phyloP scores from a whole-genome alignment of 2,888 invertebrate genomes.

The Agrilus mali region DNA sequence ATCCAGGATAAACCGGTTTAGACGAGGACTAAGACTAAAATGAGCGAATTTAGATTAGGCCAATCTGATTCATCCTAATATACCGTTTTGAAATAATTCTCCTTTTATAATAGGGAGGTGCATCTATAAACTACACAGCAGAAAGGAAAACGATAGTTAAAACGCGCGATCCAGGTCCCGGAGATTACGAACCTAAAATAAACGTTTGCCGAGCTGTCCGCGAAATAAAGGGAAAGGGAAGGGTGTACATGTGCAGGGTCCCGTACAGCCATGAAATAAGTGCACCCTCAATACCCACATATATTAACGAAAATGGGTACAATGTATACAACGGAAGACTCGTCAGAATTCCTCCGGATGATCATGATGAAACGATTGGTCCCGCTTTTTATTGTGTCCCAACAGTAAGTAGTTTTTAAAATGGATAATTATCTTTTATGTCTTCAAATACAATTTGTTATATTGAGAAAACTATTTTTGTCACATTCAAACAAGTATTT shows the following conservation, averaged over 20 bases:
- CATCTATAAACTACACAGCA: constrained; percentile 16
- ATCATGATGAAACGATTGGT: constrained; percentile 19
- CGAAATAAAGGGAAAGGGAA: constrained; percentile 16
- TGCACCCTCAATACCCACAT: constrained; percentile 26
- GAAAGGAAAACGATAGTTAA: constrained; percentile 13
- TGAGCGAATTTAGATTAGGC: no score
- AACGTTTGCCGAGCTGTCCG: neutral
- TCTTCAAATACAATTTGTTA: no score
- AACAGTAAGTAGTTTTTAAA: constrained; percentile 14
- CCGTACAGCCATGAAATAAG: constrained; percentile 16
- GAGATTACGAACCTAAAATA: constrained; percentile 17
- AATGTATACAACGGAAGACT: constrained; percentile 18
- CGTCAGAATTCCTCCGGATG: constrained; percentile 19
- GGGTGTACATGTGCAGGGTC: constrained; percentile 23
- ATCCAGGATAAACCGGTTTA: no score
- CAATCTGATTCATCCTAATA: no score
- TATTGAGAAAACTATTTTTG: constrained; percentile 2
- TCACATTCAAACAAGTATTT: no score
- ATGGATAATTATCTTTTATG: no score
- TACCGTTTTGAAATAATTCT: no score
- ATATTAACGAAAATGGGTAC: constrained; percentile 27
- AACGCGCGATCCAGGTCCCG: constrained; percentile 18
- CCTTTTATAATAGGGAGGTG: constrained; percentile 15
- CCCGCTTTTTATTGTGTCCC: constrained; percentile 23
- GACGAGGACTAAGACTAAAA: no score